These are phyloP conservation scores for Danionella dracula DNA, from an alignment of 2,797 vertebrate species.

Conservation along the genomic window DNA sequence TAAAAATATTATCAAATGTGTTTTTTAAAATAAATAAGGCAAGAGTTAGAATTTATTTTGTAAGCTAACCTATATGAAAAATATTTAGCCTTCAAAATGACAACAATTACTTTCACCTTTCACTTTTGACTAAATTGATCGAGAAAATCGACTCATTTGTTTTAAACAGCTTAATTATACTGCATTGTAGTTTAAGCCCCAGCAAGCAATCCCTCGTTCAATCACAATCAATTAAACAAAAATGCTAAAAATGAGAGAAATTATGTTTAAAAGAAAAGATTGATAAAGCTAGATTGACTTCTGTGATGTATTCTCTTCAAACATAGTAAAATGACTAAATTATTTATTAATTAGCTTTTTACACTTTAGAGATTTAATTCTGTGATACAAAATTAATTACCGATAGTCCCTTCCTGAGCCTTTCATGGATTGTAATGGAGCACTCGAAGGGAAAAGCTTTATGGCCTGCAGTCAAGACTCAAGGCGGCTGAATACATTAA, in stretches of 20 bases:
- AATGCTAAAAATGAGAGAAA: neutral
- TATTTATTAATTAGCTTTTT: conserved; percentile 90
- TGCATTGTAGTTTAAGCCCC: conserved; percentile 14
- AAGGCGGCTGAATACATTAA: conserved; percentile 28
- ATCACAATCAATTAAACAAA: neutral
- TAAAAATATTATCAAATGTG: too few relatives aligned
- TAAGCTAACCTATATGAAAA: too few relatives aligned
- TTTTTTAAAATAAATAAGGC: too few relatives aligned
- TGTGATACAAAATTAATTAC: conserved; percentile 87
- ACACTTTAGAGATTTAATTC: conserved; percentile 84
- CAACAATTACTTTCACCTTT: too few relatives aligned
- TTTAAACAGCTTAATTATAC: conserved; percentile 13
- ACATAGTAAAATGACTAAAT: conserved; percentile 75
- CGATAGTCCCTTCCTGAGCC: conserved; percentile 53
- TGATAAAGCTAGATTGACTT: neutral
- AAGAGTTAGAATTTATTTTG: too few relatives aligned
- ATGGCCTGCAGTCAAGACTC: conserved; percentile 51
- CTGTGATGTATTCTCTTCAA: conserved; percentile 48
- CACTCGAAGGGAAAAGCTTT: conserved; percentile 54
- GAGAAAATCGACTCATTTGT: too few relatives aligned
- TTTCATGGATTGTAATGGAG: conserved; percentile 58
- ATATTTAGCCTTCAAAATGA: too few relatives aligned
- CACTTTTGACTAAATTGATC: too few relatives aligned
- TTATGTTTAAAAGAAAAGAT: neutral
- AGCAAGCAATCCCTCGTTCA: conserved; percentile 2